Evolutionary conservation across 2,797 vertebrate genomes (phyloP).

Genomic region (Picus viridis): DNA sequence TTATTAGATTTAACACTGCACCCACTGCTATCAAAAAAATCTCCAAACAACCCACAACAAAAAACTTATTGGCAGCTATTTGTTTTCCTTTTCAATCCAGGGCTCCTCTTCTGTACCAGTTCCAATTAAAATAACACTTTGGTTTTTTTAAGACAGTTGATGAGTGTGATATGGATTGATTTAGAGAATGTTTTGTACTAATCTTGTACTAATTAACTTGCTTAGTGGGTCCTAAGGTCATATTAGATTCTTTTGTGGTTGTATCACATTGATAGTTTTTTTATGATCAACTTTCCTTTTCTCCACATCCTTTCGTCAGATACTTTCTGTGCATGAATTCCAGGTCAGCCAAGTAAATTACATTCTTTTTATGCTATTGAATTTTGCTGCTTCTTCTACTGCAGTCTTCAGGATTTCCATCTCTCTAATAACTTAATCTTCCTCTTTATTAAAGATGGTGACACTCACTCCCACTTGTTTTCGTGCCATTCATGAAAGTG

Average conservation of each 20-base stretch:
- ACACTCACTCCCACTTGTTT: not conserved
- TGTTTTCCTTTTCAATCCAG: not conserved
- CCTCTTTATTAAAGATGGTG: not conserved
- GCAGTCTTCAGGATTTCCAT: not conserved
- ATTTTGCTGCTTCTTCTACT: not conserved
- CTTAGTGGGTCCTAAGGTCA: not conserved
- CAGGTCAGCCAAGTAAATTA: not conserved
- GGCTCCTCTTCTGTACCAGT: not conserved
- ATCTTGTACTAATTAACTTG: not conserved
- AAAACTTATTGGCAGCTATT: not conserved
- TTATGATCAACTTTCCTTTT: not conserved
- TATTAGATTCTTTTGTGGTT: not conserved
- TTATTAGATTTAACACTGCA: not conserved
- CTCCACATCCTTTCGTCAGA: not conserved
- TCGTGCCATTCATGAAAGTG: not conserved
- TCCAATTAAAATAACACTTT: not conserved
- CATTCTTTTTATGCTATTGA: not conserved
- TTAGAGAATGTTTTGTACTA: not conserved
- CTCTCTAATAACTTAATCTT: not conserved
- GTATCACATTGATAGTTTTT: not conserved
- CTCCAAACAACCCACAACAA: not conserved
- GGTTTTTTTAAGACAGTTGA: not conserved
- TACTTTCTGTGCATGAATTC: not conserved
- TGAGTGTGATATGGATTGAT: not conserved
- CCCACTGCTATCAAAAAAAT: too few species aligned